phyloP scores from a whole-genome alignment of 2,888 invertebrate genomes.

The Lithophane socia region DNA sequence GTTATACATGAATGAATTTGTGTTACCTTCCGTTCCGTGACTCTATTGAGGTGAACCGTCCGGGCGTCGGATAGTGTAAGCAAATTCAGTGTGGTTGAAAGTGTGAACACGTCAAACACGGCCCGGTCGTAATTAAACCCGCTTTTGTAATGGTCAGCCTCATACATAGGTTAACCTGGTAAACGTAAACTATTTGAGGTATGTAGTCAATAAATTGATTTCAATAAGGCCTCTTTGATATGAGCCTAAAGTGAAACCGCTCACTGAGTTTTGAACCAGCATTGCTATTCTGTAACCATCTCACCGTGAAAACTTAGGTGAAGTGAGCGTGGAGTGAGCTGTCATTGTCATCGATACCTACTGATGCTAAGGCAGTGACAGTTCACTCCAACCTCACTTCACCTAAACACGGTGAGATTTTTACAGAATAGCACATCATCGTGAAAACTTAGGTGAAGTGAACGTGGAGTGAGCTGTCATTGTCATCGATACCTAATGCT shows the following conservation, averaged over 20 bases:
- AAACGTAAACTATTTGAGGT: conserved; percentile 15
- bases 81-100: conserved; percentile 29
- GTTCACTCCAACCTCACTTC: too few relatives aligned
- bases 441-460: too few relatives aligned
- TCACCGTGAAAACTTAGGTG: too few relatives aligned
- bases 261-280: not conserved
- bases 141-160: conserved; percentile 20
- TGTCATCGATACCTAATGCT: too few relatives aligned
- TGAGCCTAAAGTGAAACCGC: not conserved
- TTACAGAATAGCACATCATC: too few relatives aligned
- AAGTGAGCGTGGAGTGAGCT: too few relatives aligned
- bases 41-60: conserved; percentile 9
- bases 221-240: not conserved
- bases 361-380: too few relatives aligned
- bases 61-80: conserved; percentile 8
- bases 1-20: not conserved
- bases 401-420: too few relatives aligned
- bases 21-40: conserved; percentile 1
- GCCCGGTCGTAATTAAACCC: conserved; percentile 21
- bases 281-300: too few relatives aligned
- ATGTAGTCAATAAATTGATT: conserved; percentile 21
- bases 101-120: conserved; percentile 36
- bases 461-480: too few relatives aligned
- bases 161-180: not conserved
- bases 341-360: too few relatives aligned